These are phyloP conservation scores for Iselma pallidipennis DNA, from an alignment of 2,888 invertebrate species.

Conservation along the genomic window DNA sequence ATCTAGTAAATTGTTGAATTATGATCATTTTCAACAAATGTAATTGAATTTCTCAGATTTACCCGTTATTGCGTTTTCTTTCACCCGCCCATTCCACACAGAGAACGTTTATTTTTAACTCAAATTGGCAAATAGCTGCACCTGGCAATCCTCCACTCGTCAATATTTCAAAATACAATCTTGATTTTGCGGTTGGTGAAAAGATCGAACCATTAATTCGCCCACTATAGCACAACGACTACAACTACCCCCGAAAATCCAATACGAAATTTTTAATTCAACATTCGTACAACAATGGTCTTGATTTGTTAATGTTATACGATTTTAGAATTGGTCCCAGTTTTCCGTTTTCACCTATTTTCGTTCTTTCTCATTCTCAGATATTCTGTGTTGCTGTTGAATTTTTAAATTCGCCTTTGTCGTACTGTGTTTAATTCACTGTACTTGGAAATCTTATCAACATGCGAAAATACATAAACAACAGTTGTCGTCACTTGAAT, in stretches of 20 bases:
- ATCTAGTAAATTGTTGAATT: too few relatives aligned
- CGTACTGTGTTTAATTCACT: conserved; percentile 4
- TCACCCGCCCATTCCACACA: too few relatives aligned
- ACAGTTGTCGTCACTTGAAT: conserved; percentile 35
- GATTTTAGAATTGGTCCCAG: background rate
- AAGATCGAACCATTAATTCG: background rate
- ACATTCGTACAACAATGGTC: background rate
- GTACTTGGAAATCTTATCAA: conserved; percentile 5
- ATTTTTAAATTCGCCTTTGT: conserved; percentile 3
- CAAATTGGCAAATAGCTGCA: background rate
- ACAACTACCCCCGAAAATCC: background rate
- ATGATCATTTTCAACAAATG: background rate
- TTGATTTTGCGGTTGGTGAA: background rate
- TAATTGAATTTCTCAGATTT: too few relatives aligned
- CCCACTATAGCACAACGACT: too few relatives aligned
- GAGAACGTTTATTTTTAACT: too few relatives aligned
- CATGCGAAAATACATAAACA: conserved; percentile 29
- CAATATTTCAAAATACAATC: background rate
- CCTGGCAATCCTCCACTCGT: background rate
- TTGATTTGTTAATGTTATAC: conserved; percentile 1
- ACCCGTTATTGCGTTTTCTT: too few relatives aligned
- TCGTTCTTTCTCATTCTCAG: background rate
- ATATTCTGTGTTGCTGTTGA: background rate
- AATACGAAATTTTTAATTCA: background rate
- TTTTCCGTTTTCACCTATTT: background rate